Evolutionary conservation across 2,113 vertebrate genomes (phyloP).

Genomic region (Hippocampus guttulatus): DNA sequence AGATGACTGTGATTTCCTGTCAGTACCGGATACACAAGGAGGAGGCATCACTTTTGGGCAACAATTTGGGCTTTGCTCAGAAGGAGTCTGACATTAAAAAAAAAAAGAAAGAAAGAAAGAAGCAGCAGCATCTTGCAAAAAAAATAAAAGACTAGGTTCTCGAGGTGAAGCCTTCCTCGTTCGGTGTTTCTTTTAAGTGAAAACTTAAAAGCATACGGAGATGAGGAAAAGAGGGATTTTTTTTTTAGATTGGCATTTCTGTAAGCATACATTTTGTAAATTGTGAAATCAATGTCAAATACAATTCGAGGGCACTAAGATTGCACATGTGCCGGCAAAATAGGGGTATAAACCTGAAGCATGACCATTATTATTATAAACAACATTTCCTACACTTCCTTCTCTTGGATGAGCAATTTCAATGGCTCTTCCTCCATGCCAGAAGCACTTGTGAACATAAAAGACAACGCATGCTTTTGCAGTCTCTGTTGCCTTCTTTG

Average conservation of each 20-base stretch:
- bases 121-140: conserved; percentile 19
- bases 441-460: conserved; percentile 65
- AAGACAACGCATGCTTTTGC: conserved; percentile 68
- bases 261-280: conserved; percentile 57
- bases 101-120: conserved; percentile 13
- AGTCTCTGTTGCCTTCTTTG: conserved; percentile 62
- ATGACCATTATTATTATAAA: conserved; percentile 73
- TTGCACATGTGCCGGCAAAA: conserved; percentile 44
- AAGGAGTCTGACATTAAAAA: conserved; percentile 18
- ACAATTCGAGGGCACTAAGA: conserved; percentile 44
- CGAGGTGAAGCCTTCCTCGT: conserved; percentile 46
- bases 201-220: conserved; percentile 55
- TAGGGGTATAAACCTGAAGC: conserved; percentile 61
- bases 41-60: conserved; percentile 52
- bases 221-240: conserved; percentile 29
- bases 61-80: conserved; percentile 31
- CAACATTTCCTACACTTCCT: conserved; percentile 64
- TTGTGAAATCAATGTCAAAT: conserved; percentile 63
- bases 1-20: conserved; percentile 15
- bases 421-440: conserved; percentile 58
- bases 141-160: conserved; percentile 42
- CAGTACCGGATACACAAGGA: conserved; percentile 10
- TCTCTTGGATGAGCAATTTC: conserved; percentile 68
- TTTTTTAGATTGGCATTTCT: conserved; percentile 48
- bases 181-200: conserved; percentile 60